These are phyloP conservation scores for Adelges cooleyi DNA, from an alignment of 1,140 invertebrate species.

Conservation along the genomic window DNA sequence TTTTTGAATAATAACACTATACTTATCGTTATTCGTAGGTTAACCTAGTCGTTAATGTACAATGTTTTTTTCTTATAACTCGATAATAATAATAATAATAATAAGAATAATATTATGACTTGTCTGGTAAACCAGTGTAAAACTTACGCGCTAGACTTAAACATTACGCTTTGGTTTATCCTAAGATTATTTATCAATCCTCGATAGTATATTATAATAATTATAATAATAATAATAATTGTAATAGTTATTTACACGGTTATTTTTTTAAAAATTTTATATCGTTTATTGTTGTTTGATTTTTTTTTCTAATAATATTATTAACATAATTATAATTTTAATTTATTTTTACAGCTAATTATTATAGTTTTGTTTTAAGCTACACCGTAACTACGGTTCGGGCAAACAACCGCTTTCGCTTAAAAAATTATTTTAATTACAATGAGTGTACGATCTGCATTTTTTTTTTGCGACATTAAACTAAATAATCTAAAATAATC, in stretches of 20 bases:
- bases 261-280: neutral
- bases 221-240: too few relatives aligned
- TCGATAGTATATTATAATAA: neutral
- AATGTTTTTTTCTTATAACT: constrained; percentile 6
- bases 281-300: too few relatives aligned
- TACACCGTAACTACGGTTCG: too few relatives aligned
- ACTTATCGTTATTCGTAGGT: constrained; percentile 4
- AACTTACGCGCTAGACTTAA: constrained; percentile 10
- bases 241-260: constrained; percentile 10
- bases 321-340: too few relatives aligned
- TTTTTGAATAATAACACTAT: constrained; percentile 5
- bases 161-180: constrained; percentile 18
- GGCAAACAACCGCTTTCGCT: too few relatives aligned
- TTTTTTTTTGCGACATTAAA: too few relatives aligned
- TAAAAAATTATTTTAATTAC: too few relatives aligned
- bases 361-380: too few relatives aligned
- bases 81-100: constrained; percentile 8
- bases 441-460: too few relatives aligned
- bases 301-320: too few relatives aligned
- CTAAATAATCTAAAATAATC: too few relatives aligned
- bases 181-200: constrained; percentile 2
- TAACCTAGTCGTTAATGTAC: constrained; percentile 23
- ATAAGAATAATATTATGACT: constrained; percentile 13
- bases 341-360: too few relatives aligned
- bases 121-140: constrained; percentile 8